These are phyloP conservation scores for Oscheius onirici DNA, from an alignment of 2,888 invertebrate species.

Conservation along the genomic window DNA sequence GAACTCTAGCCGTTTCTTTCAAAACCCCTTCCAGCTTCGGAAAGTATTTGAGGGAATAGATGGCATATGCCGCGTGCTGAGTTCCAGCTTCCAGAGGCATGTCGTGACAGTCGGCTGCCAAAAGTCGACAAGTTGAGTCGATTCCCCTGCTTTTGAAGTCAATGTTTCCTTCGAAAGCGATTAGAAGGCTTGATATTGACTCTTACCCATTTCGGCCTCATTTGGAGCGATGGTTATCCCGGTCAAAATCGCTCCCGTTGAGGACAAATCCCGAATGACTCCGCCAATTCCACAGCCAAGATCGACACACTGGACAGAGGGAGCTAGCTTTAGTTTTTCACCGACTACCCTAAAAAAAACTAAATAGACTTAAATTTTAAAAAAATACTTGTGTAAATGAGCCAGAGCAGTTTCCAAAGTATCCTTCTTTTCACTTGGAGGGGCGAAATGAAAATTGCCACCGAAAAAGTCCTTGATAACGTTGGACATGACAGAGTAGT, in stretches of 20 bases:
- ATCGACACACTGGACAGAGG: constrained; percentile 61
- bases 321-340: constrained; percentile 46
- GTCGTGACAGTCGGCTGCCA: constrained; percentile 66
- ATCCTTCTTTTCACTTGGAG: constrained; percentile 56
- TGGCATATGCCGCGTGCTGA: constrained; percentile 66
- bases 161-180: constrained; percentile 41
- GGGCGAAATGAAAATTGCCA: constrained; percentile 69
- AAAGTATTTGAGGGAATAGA: constrained; percentile 70
- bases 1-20: constrained; percentile 60
- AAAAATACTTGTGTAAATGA: constrained; percentile 43
- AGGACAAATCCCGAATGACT: constrained; percentile 64
- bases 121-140: constrained; percentile 51
- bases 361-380: not conserved
- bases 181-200: not conserved
- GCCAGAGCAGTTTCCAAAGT: constrained; percentile 59
- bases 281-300: constrained; percentile 67
- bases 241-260: constrained; percentile 62
- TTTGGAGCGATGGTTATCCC: constrained; percentile 68
- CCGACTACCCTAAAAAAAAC: constrained; percentile 20
- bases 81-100: constrained; percentile 61
- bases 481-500: constrained; percentile 70
- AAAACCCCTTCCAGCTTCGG: constrained; percentile 61
- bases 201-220: constrained; percentile 61
- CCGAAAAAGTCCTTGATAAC: constrained; percentile 70
- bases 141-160: constrained; percentile 41